These are phyloP conservation scores for Noctilio leporinus DNA, from an alignment of 2,113 vertebrate genomes.

Conservation along the genomic window DNA sequence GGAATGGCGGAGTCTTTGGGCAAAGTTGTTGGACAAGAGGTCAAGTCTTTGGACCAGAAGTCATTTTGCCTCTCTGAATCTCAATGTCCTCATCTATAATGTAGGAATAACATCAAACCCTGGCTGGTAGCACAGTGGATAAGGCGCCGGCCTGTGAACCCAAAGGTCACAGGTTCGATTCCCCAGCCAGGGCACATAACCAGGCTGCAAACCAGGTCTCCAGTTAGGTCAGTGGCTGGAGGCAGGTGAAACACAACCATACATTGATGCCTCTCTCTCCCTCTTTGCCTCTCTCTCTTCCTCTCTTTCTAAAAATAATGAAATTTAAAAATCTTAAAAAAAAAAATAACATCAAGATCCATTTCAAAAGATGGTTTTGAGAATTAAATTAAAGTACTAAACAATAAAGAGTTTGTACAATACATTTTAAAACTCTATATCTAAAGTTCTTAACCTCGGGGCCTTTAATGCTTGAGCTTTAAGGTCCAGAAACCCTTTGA, in stretches of 20 bases:
- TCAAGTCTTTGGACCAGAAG: background rate
- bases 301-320: too few relatives aligned
- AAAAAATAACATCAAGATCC: too few relatives aligned
- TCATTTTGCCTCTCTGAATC: background rate
- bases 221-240: too few relatives aligned
- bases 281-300: too few relatives aligned
- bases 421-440: background rate
- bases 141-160: too few relatives aligned
- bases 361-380: background rate
- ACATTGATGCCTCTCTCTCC: too few relatives aligned
- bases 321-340: too few relatives aligned
- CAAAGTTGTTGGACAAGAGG: background rate
- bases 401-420: background rate
- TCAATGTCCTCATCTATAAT: slow-evolving; percentile 15
- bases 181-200: too few relatives aligned
- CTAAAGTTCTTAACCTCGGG: background rate
- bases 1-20: background rate
- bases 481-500: background rate
- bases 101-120: background rate
- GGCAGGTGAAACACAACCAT: too few relatives aligned
- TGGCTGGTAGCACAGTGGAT: too few relatives aligned
- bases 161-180: too few relatives aligned
- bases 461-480: background rate
- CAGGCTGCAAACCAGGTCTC: too few relatives aligned
- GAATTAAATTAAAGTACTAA: background rate